Evolutionary conservation across 1,140 invertebrate genomes (phyloP), one percentile per base, ranked within the genome.

Genomic region (Limonius californicus): DNA sequence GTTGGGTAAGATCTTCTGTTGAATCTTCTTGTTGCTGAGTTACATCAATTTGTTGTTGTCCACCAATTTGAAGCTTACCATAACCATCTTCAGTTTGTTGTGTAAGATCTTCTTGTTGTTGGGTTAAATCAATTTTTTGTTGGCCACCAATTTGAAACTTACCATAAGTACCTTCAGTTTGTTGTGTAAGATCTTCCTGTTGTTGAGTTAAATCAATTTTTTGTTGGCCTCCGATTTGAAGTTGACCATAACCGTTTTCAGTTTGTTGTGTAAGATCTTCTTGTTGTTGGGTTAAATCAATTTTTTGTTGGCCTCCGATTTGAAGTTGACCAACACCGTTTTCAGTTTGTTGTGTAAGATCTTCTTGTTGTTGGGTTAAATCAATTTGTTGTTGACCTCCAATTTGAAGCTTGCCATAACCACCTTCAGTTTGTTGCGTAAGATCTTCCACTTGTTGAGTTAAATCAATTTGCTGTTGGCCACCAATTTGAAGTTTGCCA

Each of bases 231-330:
- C 32, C 53, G 2, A 47, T 19, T 43, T 55, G 55, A 27, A 32
- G 16, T n/a, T 20, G 20, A 6, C 20, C 14, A 16, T n/a, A 18
- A n/a, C 27, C 7, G 39, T 57, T 11, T 47, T 64, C 42, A n/a
- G 50, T 63, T 45, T 58, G 65, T 53, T 63, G 65, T 1, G 62
- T 64, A 39, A 64, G 30, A 57, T 64, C 59, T 23, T 55, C 6
- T 16, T 23, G 53, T 55, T 32, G 7, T 8, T 55, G 21, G 7
- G 7, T 27, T 55, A 8, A 15, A 8, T 16, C 6, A 8, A 16
- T 32, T 27, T 27, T 1, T 27, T 30, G 53, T 50, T 55, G 54
- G 4, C 15, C 9, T 57, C 56, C 56, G 12, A 43, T 42, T 57
- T 20, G 8, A 8, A 57, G 12, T 7, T 20, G 15, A 16, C 11